Percentiles rank a stretch among this genome's conserved stretches.
phyloP scores from a whole-genome alignment of 2,888 invertebrate species.

The Caenorhabditis drosophilae region DNA sequence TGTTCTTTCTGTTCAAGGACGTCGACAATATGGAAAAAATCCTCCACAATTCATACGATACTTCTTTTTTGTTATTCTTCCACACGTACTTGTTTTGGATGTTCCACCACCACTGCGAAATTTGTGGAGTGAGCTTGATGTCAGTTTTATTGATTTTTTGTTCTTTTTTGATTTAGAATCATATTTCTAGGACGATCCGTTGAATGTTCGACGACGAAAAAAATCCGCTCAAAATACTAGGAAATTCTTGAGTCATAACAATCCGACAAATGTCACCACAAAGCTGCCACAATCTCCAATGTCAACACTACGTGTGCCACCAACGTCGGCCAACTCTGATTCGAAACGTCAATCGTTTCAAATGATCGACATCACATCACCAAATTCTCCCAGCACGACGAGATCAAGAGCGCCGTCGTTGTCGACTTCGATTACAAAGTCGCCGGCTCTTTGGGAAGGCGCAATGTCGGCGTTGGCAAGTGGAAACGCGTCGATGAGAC shows the following conservation, averaged over 20 bases:
- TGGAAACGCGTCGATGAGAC: constrained; percentile 31
- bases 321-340: constrained; percentile 22
- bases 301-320: constrained; percentile 38
- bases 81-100: constrained; percentile 46
- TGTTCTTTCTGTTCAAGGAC: constrained; percentile 63
- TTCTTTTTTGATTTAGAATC: neutral
- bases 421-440: constrained; percentile 21
- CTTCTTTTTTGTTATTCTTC: constrained; percentile 55
- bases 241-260: constrained; percentile 5
- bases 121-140: constrained; percentile 63
- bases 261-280: constrained; percentile 17
- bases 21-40: constrained; percentile 63
- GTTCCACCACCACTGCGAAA: constrained; percentile 58
- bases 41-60: constrained; percentile 59
- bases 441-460: constrained; percentile 50
- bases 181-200: constrained; percentile 41
- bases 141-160: constrained; percentile 7
- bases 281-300: constrained; percentile 30
- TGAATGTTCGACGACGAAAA: constrained; percentile 30
- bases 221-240: no score
- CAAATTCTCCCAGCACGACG: constrained; percentile 43
- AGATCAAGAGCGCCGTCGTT: constrained; percentile 39
- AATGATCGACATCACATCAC: constrained; percentile 60
- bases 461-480: constrained; percentile 50
- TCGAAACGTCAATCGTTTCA: constrained; percentile 48